A percentile compares a stretch with the other conserved stretches of the same genome.
Evolutionary conservation across 2,888 invertebrate genomes (phyloP).

Genomic region (Phaedon cochleariae): DNA sequence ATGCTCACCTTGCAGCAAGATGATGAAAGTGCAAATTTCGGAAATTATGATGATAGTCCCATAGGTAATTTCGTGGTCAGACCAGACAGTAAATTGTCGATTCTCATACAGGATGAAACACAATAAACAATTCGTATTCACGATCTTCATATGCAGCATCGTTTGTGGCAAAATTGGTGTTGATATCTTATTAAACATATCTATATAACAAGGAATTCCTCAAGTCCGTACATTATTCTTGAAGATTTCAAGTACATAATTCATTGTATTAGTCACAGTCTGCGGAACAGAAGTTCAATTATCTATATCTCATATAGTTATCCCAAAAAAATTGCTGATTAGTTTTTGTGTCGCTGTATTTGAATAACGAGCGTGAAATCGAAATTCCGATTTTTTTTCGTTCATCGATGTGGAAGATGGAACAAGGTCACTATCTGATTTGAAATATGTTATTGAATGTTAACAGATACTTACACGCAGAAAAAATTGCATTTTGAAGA

Average conservation of each 20-base stretch:
- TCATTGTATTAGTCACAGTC: neutral
- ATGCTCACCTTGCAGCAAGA: neutral
- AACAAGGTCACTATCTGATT: neutral
- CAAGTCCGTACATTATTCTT: neutral
- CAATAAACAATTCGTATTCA: neutral
- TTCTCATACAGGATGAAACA: neutral
- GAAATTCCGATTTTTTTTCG: constrained; percentile 8
- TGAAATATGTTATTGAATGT: neutral
- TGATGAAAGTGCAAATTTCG: neutral
- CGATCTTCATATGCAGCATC: neutral
- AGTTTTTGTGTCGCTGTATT: constrained; percentile 5
- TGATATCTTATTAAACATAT: too few species aligned
- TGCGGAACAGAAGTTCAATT: neutral
- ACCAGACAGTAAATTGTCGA: neutral
- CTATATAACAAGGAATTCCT: too few species aligned
- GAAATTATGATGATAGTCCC: neutral
- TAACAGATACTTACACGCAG: too few species aligned
- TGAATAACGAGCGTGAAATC: constrained; percentile 16
- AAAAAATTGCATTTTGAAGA: too few species aligned
- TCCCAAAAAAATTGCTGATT: neutral
- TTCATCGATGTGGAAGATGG: neutral
- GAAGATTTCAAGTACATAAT: neutral
- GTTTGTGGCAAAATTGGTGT: too few species aligned
- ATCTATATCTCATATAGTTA: neutral
- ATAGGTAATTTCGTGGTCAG: neutral